Percentiles rank a stretch among this genome's conserved stretches.
Evolutionary conservation across 2,888 invertebrate species (phyloP).

Genomic region (Pharmacophagus antenor): DNA sequence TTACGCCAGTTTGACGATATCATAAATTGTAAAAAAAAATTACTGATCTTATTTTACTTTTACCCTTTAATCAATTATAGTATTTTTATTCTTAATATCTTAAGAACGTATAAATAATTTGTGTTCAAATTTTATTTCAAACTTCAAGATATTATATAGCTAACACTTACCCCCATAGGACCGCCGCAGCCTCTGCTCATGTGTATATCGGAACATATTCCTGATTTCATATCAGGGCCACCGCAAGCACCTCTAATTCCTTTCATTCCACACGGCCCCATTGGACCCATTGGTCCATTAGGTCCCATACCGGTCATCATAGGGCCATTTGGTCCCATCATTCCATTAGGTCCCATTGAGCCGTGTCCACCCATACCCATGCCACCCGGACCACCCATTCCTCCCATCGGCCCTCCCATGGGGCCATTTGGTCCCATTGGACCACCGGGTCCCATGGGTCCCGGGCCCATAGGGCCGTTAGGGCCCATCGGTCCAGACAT

Average conservation of each 20-base stretch:
- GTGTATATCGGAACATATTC: conserved; percentile 78
- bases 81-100: no score
- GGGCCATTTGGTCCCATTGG: conserved; percentile 63
- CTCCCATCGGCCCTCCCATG: conserved; percentile 65
- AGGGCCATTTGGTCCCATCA: conserved; percentile 70
- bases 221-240: conserved; percentile 75
- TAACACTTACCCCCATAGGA: conserved; percentile 74
- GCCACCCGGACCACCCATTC: conserved; percentile 54
- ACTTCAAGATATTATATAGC: neutral
- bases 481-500: conserved; percentile 72
- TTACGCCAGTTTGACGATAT: no score
- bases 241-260: conserved; percentile 73
- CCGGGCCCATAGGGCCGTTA: conserved; percentile 50
- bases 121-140: no score
- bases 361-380: conserved; percentile 65
- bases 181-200: conserved; percentile 77
- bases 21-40: no score
- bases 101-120: no score
- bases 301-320: conserved; percentile 74
- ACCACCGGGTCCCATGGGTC: conserved; percentile 56
- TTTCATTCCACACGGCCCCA: conserved; percentile 78
- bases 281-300: conserved; percentile 75
- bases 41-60: no score
- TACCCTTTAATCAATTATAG: no score
- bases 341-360: conserved; percentile 65